Conservation (phyloP, 2,797 vertebrate species). For the Tolypeutes matacus region DNA sequence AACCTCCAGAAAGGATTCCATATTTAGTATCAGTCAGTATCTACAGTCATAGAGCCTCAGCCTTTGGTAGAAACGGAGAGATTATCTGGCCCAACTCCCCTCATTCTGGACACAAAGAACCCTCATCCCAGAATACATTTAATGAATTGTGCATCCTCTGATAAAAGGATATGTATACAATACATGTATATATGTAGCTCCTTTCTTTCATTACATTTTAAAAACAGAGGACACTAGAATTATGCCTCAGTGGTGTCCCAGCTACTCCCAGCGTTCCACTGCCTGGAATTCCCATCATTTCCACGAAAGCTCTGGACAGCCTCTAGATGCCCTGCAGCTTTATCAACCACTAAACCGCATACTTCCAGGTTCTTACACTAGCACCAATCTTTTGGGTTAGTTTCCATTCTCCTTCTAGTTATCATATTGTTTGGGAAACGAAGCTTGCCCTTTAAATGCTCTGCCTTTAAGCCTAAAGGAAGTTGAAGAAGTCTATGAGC, state of each 20-base stretch:
- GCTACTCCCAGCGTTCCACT: not conserved
- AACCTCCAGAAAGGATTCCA: not conserved
- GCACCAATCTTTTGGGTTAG: not conserved
- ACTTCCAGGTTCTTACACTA: not conserved
- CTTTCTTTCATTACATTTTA: not conserved
- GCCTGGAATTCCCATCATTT: not conserved
- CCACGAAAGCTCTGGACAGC: not conserved
- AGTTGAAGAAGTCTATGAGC: not conserved
- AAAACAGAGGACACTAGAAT: not conserved
- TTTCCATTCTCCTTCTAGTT: constrained; percentile 35
- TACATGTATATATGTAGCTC: rapidly evolving
- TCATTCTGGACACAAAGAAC: not conserved
- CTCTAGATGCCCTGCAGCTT: not conserved
- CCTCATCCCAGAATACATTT: not conserved
- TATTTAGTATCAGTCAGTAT: not conserved
- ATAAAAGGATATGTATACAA: rapidly evolving
- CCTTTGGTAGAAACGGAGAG: not conserved
- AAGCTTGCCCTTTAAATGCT: not conserved
- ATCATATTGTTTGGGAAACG: not conserved
- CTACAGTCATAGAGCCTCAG: not conserved
- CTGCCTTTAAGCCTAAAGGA: not conserved
- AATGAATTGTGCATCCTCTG: not conserved
- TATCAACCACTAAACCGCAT: constrained; percentile 26
- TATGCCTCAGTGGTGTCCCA: not conserved
- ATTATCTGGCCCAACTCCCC: not conserved